A percentile compares a stretch with the other conserved stretches of the same genome.
Conservation (phyloP, 2,888 invertebrate genomes). For the Crioceris asparagi region DNA sequence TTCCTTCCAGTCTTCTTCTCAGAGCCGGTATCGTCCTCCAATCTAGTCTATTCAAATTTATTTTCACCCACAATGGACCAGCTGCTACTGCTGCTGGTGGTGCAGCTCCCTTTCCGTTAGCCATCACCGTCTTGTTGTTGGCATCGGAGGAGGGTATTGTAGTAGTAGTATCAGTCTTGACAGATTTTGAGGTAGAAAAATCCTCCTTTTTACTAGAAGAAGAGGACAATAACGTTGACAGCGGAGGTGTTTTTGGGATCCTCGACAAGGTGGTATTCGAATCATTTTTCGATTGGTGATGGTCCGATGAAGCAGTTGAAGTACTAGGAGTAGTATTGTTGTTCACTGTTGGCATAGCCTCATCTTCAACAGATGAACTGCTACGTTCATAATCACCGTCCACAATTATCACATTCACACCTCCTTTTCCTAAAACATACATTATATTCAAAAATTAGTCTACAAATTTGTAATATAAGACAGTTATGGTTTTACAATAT, state of each 20-base stretch:
- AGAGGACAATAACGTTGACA: neutral
- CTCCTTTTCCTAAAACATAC: conserved; percentile 43
- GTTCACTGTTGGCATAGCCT: conserved; percentile 27
- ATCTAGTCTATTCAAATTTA: conserved; percentile 37
- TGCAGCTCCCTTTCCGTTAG: neutral
- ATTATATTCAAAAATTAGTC: no score
- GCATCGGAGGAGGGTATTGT: neutral
- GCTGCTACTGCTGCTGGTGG: neutral
- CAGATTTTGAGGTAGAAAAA: neutral
- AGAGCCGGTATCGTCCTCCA: conserved; percentile 28
- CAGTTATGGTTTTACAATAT: no score
- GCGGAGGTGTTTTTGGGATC: neutral
- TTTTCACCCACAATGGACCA: conserved; percentile 24
- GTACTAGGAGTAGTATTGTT: conserved; percentile 19
- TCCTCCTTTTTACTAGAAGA: neutral
- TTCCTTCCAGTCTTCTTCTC: conserved; percentile 18
- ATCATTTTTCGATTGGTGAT: no score
- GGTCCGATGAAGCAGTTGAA: no score
- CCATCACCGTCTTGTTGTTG: conserved; percentile 6
- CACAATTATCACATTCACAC: conserved; percentile 54
- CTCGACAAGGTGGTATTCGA: neutral
- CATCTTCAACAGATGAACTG: conserved; percentile 37
- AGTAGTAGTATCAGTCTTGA: neutral
- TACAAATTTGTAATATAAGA: no score
- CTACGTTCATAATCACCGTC: conserved; percentile 49